Conservation (phyloP, 2,888 invertebrate genomes). For the Drosophila percnosoma region DNA sequence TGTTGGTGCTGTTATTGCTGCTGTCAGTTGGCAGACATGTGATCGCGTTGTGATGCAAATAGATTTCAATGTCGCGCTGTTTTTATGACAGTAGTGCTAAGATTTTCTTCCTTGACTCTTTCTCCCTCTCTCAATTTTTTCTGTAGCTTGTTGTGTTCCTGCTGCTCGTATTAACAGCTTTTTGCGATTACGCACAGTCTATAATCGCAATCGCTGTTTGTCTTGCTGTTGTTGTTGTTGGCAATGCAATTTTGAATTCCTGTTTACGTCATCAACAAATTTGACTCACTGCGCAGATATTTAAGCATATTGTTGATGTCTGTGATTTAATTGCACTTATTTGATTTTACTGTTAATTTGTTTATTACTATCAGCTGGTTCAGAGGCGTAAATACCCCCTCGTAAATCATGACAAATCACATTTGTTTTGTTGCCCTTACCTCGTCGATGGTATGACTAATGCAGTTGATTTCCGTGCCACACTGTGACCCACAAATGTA, state of each 20-base stretch:
- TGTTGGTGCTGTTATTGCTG: constrained; percentile 13
- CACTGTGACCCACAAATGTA: constrained; percentile 63
- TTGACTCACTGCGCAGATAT: constrained; percentile 66
- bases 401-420: constrained; percentile 30
- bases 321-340: constrained; percentile 58
- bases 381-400: constrained; percentile 51
- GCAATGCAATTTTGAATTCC: constrained; percentile 54
- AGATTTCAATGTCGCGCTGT: constrained; percentile 55
- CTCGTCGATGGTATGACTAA: constrained; percentile 61
- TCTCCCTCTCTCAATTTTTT: neutral
- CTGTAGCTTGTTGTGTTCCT: constrained; percentile 6
- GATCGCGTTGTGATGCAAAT: constrained; percentile 60
- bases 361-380: constrained; percentile 56
- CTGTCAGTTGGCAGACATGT: constrained; percentile 44
- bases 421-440: constrained; percentile 40
- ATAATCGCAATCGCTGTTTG: neutral
- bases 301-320: constrained; percentile 43
- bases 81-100: constrained; percentile 41
- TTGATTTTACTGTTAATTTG: constrained; percentile 39
- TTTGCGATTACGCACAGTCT: constrained; percentile 43
- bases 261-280: constrained; percentile 47
- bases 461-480: constrained; percentile 72
- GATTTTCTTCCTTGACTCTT: constrained; percentile 25
- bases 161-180: constrained; percentile 42
- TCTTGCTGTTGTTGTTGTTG: constrained; percentile 27